Conservation (phyloP, 1,140 invertebrate species). For the Chionoecetes opilio region DNA sequence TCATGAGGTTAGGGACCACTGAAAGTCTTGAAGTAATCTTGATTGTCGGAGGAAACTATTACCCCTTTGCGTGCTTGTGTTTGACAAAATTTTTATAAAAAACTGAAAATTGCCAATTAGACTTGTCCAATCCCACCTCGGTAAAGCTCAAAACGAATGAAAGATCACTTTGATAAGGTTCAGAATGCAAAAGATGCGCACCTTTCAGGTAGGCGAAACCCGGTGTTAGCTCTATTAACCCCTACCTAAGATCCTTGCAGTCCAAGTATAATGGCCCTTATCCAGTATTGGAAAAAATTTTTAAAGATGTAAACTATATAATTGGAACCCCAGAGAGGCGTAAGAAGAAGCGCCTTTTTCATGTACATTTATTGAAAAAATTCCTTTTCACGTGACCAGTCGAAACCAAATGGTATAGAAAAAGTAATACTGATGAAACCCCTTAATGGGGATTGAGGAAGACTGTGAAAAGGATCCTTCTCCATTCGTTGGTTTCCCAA, state of each 20-base stretch:
- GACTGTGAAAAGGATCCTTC: too few species aligned
- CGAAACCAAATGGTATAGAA: neutral
- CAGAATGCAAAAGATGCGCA: neutral
- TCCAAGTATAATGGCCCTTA: neutral
- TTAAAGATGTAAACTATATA: neutral
- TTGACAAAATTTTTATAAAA: neutral
- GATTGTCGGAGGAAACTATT: neutral
- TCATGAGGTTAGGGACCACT: conserved; percentile 37
- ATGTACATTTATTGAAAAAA: conserved; percentile 37
- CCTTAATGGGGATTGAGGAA: neutral
- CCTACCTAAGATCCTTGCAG: neutral
- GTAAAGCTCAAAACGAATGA: neutral
- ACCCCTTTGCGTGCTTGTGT: conserved; percentile 20
- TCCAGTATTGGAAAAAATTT: neutral
- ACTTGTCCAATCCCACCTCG: neutral
- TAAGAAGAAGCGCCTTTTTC: neutral
- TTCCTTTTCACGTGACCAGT: neutral
- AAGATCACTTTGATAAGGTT: neutral
- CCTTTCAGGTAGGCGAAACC: conserved; percentile 33
- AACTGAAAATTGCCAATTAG: neutral
- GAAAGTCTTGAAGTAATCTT: conserved; percentile 36
- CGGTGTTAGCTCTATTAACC: conserved; percentile 31
- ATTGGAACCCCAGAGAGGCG: conserved; percentile 47
- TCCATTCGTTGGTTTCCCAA: neutral
- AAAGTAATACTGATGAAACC: too few species aligned